Conservation (phyloP, 53 echinoderm and acorn worm species). For the Patiria pectinifera region DNA sequence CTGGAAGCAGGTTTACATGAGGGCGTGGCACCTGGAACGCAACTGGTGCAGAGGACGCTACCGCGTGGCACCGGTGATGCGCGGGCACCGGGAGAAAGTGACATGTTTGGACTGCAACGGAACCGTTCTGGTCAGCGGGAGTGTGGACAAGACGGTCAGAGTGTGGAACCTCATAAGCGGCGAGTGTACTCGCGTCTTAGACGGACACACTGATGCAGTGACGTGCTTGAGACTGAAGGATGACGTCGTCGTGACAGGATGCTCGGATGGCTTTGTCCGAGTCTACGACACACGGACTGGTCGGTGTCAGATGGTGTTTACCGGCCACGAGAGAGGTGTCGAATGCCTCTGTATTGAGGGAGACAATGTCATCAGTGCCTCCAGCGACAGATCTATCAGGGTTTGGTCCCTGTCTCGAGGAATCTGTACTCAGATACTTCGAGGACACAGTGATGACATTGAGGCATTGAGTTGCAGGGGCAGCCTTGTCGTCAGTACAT, state of each 20-base stretch:
- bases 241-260: slow-evolving; percentile 74
- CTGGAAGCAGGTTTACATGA: slow-evolving; percentile 95
- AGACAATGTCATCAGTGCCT: slow-evolving; percentile 72
- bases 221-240: slow-evolving; percentile 77
- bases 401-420: slow-evolving; percentile 77
- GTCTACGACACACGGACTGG: slow-evolving; percentile 72
- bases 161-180: slow-evolving; percentile 76
- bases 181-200: slow-evolving; percentile 66
- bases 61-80: slow-evolving; percentile 75
- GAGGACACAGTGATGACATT: slow-evolving; percentile 86
- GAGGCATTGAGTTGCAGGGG: slow-evolving; percentile 62
- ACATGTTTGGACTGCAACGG: slow-evolving; percentile 87
- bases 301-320: slow-evolving; percentile 63
- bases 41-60: slow-evolving; percentile 91
- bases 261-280: slow-evolving; percentile 72
- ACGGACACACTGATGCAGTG: slow-evolving; percentile 78
- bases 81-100: slow-evolving; percentile 82
- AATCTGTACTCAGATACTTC: slow-evolving; percentile 69
- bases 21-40: slow-evolving; percentile 78
- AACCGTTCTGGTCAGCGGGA: slow-evolving; percentile 75
- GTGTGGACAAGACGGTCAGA: slow-evolving; percentile 78
- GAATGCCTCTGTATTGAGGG: slow-evolving; percentile 74
- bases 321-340: slow-evolving; percentile 72
- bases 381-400: slow-evolving; percentile 69
- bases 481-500: slow-evolving; percentile 65